phyloP scores from a whole-genome alignment of 2,113 vertebrate species.

The Sceloporus tristichus region DNA sequence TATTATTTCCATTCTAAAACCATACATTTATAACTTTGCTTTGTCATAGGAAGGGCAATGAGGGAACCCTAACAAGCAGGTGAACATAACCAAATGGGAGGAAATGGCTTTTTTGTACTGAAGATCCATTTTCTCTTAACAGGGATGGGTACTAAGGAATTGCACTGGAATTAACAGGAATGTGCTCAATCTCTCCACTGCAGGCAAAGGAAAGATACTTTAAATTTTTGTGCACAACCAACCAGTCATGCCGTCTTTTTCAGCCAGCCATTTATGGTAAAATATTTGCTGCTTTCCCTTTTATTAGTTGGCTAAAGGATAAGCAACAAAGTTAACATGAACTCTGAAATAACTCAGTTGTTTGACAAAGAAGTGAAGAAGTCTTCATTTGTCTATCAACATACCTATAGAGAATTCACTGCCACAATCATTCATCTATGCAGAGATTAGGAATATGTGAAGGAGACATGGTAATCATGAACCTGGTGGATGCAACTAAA shows the following conservation, averaged over 20 bases:
- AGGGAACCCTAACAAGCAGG: too few relatives aligned
- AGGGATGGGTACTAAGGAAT: constrained; percentile 55
- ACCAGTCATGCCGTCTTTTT: constrained; percentile 14
- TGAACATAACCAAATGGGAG: neutral
- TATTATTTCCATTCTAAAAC: too few relatives aligned
- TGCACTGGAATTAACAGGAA: constrained; percentile 61
- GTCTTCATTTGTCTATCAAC: neutral
- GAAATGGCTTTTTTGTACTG: neutral
- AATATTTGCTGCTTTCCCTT: constrained; percentile 46
- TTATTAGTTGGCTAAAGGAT: constrained; percentile 41
- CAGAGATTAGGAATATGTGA: neutral
- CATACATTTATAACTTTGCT: too few relatives aligned
- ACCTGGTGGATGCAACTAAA: constrained; percentile 3
- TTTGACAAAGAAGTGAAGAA: constrained; percentile 11
- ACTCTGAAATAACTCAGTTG: neutral
- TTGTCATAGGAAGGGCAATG: too few relatives aligned
- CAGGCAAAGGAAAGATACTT: constrained; percentile 54
- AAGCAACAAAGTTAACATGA: constrained; percentile 6
- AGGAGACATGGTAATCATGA: constrained; percentile 2
- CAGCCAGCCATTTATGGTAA: constrained; percentile 49
- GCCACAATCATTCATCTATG: neutral
- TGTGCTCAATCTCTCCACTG: constrained; percentile 44
- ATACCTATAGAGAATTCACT: neutral
- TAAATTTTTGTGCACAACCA: constrained; percentile 40
- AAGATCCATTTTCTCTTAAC: constrained; percentile 24